Evolutionary conservation across 2,797 vertebrate genomes (phyloP), one percentile per base, ranked within the genome.

Genomic region (Bradypodion ventrale): DNA sequence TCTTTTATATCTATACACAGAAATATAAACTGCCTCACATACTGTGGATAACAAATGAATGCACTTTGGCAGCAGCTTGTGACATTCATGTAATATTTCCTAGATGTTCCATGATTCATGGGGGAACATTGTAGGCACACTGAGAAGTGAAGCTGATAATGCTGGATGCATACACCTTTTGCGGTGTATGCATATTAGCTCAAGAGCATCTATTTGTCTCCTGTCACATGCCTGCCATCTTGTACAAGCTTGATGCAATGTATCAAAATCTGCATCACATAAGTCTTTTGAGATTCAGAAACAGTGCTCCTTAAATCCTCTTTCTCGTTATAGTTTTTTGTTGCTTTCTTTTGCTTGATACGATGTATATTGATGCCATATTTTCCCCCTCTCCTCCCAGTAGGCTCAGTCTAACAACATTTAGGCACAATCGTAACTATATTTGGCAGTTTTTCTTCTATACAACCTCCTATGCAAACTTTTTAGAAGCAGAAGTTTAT

Each of bases 21-120:
- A 70, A 70, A 70, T 76, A 77, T 81, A 80, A 87, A 81, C 66
- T 42, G 9, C 46, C 56, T 90, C 40, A 78, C 89, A 87, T 84
- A 72, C 46, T 15, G n/a, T 7, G 6, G 75, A 29, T 85, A 91
- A 88, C 40, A 76, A 84, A 88, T 87, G 65, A 32, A 40, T 91
- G 87, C 68, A 78, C 83, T 75, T 21, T 63, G 85, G 79, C 46
- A 83, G 63, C 19, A 60, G 56, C 81, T 82, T 76, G 66, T 80
- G 83, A n/a, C 78, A 80, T 40, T 85, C 40, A 59, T 88, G 76
- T 83, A 88, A 88, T 91, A 91, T 77, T 68, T 85, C 79, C 76
- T 37, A 72, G 63, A 85, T 87, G 78, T 85, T 89, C 72, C 62
- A 83, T 0, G 15, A 87, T 83, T 85, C 84, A 77, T 65, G 6